Evolutionary conservation across 2,113 vertebrate genomes (phyloP).

Genomic region (Megaceryle maxima): DNA sequence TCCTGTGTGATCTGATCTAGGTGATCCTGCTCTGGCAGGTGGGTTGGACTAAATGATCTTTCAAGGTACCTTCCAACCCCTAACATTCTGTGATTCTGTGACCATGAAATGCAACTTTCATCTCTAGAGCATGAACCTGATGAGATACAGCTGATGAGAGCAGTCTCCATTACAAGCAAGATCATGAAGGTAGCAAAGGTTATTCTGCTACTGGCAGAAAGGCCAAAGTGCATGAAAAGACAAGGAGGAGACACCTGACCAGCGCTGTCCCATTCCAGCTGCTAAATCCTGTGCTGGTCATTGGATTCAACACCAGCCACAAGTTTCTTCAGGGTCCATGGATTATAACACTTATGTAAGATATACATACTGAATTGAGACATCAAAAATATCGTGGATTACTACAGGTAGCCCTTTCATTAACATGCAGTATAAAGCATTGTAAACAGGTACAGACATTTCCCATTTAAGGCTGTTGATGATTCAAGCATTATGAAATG

Average conservation of each 20-base stretch:
- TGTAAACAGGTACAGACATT: not conserved
- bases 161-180: not conserved
- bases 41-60: too few relatives aligned
- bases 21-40: too few relatives aligned
- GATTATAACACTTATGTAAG: not conserved
- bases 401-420: not conserved
- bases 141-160: not conserved
- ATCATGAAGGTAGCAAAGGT: not conserved
- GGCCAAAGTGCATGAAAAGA: not conserved
- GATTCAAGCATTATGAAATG: fast-evolving
- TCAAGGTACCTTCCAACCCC: too few relatives aligned
- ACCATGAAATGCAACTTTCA: not conserved
- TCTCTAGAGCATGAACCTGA: not conserved
- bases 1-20: too few relatives aligned
- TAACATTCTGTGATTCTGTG: too few relatives aligned
- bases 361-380: not conserved
- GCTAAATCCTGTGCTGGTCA: not conserved
- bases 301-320: not conserved
- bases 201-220: not conserved
- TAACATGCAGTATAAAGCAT: not conserved
- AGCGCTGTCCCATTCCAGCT: not conserved
- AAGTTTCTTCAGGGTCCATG: not conserved
- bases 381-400: not conserved
- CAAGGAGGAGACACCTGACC: not conserved
- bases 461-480: not conserved